These are phyloP conservation scores for Rhagonycha lutea DNA, from an alignment of 2,888 invertebrate species.

Conservation along the genomic window DNA sequence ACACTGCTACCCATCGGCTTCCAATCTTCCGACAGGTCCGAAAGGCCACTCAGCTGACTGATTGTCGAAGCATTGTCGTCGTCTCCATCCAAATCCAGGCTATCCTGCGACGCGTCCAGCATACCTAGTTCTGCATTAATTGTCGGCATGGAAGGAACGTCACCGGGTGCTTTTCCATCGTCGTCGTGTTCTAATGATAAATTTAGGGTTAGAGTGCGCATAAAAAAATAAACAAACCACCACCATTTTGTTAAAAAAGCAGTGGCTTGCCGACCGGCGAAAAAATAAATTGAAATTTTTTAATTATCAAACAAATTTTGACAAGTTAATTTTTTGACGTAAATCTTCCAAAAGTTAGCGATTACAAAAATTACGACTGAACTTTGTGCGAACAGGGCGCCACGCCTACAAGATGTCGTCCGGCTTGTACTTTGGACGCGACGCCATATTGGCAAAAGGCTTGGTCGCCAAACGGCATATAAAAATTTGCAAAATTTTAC, in stretches of 20 bases:
- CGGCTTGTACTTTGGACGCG: constrained; percentile 46
- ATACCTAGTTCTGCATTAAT: constrained; percentile 41
- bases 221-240: not conserved
- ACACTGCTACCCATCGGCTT: constrained; percentile 64
- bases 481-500: constrained; percentile 55
- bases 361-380: not conserved
- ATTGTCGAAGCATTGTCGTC: constrained; percentile 51
- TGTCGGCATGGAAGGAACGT: constrained; percentile 13
- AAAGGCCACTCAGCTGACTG: constrained; percentile 62
- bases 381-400: constrained; percentile 32
- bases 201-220: not conserved
- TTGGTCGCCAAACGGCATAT: constrained; percentile 52
- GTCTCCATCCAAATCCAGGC: constrained; percentile 39
- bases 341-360: constrained; percentile 27
- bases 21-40: constrained; percentile 71
- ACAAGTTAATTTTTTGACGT: not conserved
- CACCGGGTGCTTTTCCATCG: not conserved
- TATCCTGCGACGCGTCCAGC: constrained; percentile 46
- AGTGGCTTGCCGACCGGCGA: not conserved
- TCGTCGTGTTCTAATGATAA: not conserved
- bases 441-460: constrained; percentile 54
- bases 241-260: not conserved
- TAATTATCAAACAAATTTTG: not conserved
- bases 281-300: not conserved
- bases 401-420: constrained; percentile 57